Percentiles rank a stretch among this genome's conserved stretches.
phyloP scores from a whole-genome alignment of 2,888 invertebrate species.

The Temnothorax ravouxi region DNA sequence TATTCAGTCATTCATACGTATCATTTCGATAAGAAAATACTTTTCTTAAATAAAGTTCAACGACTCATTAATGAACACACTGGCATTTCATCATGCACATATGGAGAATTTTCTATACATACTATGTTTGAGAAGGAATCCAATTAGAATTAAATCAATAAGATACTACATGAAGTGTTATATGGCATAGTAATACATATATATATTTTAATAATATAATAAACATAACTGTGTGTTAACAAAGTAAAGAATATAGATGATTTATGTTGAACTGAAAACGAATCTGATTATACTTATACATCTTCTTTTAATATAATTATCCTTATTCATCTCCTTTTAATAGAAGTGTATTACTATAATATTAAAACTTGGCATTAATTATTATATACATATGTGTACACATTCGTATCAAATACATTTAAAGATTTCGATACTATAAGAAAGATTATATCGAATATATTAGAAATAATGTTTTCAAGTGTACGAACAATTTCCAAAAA shows the following conservation, averaged over 20 bases:
- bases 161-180: constrained; percentile 16
- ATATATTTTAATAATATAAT: constrained; percentile 29
- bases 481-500: not conserved
- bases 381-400: constrained; percentile 28
- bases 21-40: constrained; percentile 68
- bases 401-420: constrained; percentile 43
- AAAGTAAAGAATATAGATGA: constrained; percentile 19
- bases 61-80: constrained; percentile 69
- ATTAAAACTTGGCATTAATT: constrained; percentile 27
- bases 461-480: constrained; percentile 3
- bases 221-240: constrained; percentile 49
- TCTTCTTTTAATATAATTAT: constrained; percentile 10
- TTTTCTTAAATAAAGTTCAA: constrained; percentile 59
- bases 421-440: constrained; percentile 13
- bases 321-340: not conserved
- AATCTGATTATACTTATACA: not conserved
- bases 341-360: constrained; percentile 6
- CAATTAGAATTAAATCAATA: constrained; percentile 49
- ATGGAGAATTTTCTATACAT: constrained; percentile 62
- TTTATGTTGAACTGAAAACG: not conserved
- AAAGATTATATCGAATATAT: constrained; percentile 15
- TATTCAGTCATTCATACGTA: constrained; percentile 18
- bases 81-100: constrained; percentile 61
- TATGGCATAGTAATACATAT: constrained; percentile 13
- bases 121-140: constrained; percentile 47